phyloP scores from a whole-genome alignment of 2,797 vertebrate genomes.

The Sebastes nivosus region DNA sequence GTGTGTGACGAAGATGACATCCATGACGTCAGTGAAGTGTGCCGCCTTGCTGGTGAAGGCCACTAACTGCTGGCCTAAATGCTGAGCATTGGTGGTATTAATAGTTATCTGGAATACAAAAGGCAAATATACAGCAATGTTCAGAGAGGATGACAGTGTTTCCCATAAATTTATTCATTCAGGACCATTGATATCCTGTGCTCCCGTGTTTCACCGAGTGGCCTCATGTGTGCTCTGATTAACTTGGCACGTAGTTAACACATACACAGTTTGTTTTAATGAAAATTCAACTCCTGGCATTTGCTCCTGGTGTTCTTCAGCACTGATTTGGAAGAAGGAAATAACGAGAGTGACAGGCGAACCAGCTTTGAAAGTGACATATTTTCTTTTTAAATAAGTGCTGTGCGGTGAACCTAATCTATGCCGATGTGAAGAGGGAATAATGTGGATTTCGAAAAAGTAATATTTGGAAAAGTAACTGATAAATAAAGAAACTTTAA shows the following conservation, averaged over 20 bases:
- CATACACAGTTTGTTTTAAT: not conserved
- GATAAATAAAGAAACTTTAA: not conserved
- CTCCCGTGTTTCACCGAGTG: not conserved
- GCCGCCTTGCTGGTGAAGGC: constrained; percentile 87
- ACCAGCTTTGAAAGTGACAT: not conserved
- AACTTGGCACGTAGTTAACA: not conserved
- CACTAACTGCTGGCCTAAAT: constrained; percentile 87
- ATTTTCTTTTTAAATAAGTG: not conserved
- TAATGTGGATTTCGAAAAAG: not conserved
- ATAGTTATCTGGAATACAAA: constrained; percentile 84
- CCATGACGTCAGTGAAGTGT: constrained; percentile 90
- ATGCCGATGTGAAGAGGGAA: not conserved
- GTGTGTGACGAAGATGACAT: constrained; percentile 90
- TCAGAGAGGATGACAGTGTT: not conserved
- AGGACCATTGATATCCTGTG: not conserved
- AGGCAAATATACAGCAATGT: not conserved
- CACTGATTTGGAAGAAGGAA: not conserved
- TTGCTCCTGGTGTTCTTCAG: not conserved
- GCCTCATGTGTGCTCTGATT: not conserved
- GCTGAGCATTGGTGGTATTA: constrained; percentile 86
- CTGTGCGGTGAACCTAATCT: not conserved
- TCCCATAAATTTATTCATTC: not conserved
- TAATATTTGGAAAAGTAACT: too few species aligned
- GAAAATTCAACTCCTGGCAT: not conserved
- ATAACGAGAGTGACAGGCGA: not conserved